phyloP scores from a whole-genome alignment of 2,888 invertebrate species.

The Heterodera filipjevi region DNA sequence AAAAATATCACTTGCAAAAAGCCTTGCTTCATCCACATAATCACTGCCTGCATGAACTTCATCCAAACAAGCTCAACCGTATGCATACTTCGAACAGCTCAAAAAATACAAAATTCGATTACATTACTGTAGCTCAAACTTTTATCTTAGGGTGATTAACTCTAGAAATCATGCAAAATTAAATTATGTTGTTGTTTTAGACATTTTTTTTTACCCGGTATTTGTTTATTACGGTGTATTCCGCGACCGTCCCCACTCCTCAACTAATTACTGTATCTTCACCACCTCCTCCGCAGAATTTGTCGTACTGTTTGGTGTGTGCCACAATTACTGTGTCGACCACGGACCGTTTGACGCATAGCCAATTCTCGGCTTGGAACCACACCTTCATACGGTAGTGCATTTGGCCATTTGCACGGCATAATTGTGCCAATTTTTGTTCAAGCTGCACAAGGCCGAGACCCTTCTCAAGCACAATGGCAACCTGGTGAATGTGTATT shows the following conservation, averaged over 20 bases:
- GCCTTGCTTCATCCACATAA: conserved; percentile 23
- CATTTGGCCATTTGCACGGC: conserved; percentile 31
- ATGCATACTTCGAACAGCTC: not conserved
- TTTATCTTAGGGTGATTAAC: not conserved
- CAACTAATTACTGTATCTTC: too few species aligned
- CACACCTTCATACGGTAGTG: conserved; percentile 36
- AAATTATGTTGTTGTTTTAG: too few species aligned
- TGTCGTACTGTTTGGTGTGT: conserved; percentile 29
- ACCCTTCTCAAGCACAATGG: not conserved
- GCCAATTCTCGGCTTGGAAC: conserved; percentile 36
- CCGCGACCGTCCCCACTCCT: too few species aligned
- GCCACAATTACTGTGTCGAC: conserved; percentile 31
- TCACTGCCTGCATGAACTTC: conserved; percentile 21
- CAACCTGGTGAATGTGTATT: too few species aligned
- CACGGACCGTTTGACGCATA: conserved; percentile 30
- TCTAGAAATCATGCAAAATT: too few species aligned
- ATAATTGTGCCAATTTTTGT: conserved; percentile 18
- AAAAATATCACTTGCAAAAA: conserved; percentile 16
- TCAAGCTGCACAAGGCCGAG: conserved; percentile 19
- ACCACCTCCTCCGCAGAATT: not conserved
- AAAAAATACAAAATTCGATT: not conserved
- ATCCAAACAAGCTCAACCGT: conserved; percentile 14
- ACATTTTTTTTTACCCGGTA: too few species aligned
- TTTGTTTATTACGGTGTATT: too few species aligned
- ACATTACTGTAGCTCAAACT: not conserved